Evolutionary conservation across 2,888 invertebrate genomes (phyloP).

Genomic region (Glaucopsyche alexis): DNA sequence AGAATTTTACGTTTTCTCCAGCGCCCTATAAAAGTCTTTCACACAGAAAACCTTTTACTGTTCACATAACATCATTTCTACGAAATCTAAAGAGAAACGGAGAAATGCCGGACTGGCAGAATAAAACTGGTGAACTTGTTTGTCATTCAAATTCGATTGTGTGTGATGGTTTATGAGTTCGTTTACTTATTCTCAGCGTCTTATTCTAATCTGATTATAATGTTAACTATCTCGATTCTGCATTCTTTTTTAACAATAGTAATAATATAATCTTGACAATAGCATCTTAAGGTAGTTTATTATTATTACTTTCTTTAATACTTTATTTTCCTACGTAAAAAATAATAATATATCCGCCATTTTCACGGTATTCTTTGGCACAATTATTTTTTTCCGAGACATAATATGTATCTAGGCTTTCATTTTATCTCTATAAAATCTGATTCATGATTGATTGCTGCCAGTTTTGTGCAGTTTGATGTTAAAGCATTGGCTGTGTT

Average conservation of each 20-base stretch:
- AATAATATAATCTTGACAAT: not conserved
- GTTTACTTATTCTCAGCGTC: not conserved
- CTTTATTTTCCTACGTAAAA: not conserved
- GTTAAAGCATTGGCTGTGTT: no score
- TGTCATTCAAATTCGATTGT: constrained; percentile 17
- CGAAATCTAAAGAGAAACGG: constrained; percentile 24
- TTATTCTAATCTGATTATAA: not conserved
- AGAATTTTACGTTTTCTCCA: constrained; percentile 18
- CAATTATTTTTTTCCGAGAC: no score
- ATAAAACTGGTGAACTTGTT: constrained; percentile 6
- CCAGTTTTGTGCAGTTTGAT: no score
- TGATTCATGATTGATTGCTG: no score
- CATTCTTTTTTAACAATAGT: not conserved
- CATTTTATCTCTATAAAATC: no score
- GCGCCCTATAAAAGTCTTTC: constrained; percentile 17
- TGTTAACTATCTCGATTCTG: not conserved
- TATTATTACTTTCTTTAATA: not conserved
- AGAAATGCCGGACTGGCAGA: constrained; percentile 11
- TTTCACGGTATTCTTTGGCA: not conserved
- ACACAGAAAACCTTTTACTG: constrained; percentile 23
- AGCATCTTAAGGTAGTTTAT: not conserved
- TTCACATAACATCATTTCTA: constrained; percentile 19
- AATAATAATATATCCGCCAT: not conserved
- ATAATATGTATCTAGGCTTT: no score
- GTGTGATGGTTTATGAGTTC: not conserved